Evolutionary conservation across 2,888 invertebrate species (phyloP).

Genomic region (Ormyrus rosae): DNA sequence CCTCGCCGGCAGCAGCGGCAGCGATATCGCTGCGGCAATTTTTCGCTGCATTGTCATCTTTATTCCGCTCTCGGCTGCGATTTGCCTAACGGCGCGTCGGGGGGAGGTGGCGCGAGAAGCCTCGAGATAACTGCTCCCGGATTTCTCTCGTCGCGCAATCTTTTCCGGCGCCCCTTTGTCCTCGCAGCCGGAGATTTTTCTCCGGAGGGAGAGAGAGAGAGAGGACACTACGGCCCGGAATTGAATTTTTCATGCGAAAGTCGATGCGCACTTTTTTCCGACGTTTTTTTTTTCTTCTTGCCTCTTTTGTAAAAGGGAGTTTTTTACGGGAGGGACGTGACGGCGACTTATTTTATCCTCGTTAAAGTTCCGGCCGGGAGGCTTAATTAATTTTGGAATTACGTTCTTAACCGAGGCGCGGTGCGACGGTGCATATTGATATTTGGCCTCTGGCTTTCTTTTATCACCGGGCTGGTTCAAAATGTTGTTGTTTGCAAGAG

Average conservation of each 20-base stretch:
- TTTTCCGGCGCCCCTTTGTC: constrained; percentile 30
- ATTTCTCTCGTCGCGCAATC: constrained; percentile 37
- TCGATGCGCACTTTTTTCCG: constrained; percentile 39
- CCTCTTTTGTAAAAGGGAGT: neutral
- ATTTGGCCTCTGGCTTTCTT: too few relatives aligned
- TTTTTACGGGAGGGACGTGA: constrained; percentile 20
- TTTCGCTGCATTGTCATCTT: constrained; percentile 62
- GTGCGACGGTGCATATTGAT: too few relatives aligned
- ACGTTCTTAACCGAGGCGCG: neutral
- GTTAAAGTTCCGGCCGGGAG: neutral
- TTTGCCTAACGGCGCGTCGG: constrained; percentile 57
- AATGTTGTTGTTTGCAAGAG: too few relatives aligned
- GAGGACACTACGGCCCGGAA: constrained; percentile 24
- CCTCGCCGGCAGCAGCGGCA: too few relatives aligned
- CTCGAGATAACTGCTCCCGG: constrained; percentile 28
- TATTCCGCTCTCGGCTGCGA: constrained; percentile 61
- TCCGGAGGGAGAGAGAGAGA: neutral
- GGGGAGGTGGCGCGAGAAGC: neutral
- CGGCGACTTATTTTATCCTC: neutral
- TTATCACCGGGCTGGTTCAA: too few relatives aligned
- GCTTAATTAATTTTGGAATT: constrained; percentile 32
- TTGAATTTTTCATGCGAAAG: constrained; percentile 42
- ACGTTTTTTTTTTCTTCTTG: too few relatives aligned
- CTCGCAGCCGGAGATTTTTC: constrained; percentile 5
- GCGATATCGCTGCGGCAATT: constrained; percentile 56